Percentiles rank a stretch among this genome's conserved stretches.
Conservation (phyloP, 2,797 vertebrate genomes). For the Myotis daubentonii region DNA sequence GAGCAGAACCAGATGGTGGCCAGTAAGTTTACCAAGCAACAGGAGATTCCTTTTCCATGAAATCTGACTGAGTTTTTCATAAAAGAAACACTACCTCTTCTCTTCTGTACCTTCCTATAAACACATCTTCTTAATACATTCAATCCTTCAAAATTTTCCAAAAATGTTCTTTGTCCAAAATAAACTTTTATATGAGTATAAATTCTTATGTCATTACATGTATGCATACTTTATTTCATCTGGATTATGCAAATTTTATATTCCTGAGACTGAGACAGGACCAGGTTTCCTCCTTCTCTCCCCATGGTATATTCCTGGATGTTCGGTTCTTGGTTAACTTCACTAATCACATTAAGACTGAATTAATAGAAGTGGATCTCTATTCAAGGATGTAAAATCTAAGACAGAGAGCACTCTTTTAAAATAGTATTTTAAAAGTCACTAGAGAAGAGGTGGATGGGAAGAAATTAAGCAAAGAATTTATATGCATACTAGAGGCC, state of each 20-base stretch:
- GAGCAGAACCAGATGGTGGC: slow-evolving; percentile 63
- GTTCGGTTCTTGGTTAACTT: not conserved
- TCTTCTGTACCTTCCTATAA: not conserved
- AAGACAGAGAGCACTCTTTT: not conserved
- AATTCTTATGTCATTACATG: not conserved
- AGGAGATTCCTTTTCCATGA: not conserved
- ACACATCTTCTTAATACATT: not conserved
- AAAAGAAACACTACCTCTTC: not conserved
- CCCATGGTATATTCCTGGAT: not conserved
- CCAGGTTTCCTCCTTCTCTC: not conserved
- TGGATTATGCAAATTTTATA: not conserved
- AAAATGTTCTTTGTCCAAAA: slow-evolving; percentile 16
- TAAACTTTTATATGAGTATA: not conserved
- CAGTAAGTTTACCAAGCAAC: slow-evolving; percentile 17
- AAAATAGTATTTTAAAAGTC: not conserved
- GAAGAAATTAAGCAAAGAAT: too few species aligned
- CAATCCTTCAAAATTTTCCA: not conserved
- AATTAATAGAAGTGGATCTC: not conserved
- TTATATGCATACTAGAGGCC: too few species aligned
- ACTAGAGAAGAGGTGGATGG: not conserved
- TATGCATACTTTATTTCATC: not conserved
- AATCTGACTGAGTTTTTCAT: slow-evolving; percentile 17
- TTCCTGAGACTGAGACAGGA: not conserved
- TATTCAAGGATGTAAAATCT: not conserved
- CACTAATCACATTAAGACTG: not conserved